phyloP scores from a whole-genome alignment of 2,888 invertebrate species.

The Orthonychiurus folsomi region DNA sequence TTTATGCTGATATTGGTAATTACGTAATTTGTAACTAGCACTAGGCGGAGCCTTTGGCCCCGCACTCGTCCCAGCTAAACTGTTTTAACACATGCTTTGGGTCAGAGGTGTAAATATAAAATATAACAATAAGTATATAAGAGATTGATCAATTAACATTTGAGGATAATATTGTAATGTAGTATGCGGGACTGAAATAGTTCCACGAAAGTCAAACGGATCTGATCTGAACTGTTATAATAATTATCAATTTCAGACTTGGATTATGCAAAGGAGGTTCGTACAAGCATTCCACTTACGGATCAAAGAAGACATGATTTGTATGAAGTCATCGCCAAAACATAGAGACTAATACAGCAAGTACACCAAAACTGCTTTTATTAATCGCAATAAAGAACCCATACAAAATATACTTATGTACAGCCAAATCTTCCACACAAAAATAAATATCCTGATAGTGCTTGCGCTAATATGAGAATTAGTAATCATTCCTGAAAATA shows the following conservation, averaged over 20 bases:
- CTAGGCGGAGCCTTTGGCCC: no score
- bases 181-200: background rate
- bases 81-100: no score
- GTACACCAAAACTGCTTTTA: no score
- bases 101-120: background rate
- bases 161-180: slow-evolving; percentile 5
- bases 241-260: slow-evolving; percentile 55
- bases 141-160: background rate
- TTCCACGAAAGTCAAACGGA: background rate
- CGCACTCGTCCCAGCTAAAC: no score
- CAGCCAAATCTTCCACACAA: no score
- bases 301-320: slow-evolving; percentile 64
- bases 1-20: slow-evolving; percentile 66
- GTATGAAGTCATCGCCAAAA: slow-evolving; percentile 49
- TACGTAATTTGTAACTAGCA: no score
- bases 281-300: slow-evolving; percentile 73
- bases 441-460: no score
- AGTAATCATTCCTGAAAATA: no score
- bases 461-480: no score
- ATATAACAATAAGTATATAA: background rate
- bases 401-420: no score
- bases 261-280: slow-evolving; percentile 60
- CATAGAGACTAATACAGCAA: background rate
- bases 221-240: background rate
- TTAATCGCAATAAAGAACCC: no score